These are phyloP conservation scores for Macroglossus sobrinus DNA, from an alignment of 2,113 vertebrate genomes.

Conservation along the genomic window DNA sequence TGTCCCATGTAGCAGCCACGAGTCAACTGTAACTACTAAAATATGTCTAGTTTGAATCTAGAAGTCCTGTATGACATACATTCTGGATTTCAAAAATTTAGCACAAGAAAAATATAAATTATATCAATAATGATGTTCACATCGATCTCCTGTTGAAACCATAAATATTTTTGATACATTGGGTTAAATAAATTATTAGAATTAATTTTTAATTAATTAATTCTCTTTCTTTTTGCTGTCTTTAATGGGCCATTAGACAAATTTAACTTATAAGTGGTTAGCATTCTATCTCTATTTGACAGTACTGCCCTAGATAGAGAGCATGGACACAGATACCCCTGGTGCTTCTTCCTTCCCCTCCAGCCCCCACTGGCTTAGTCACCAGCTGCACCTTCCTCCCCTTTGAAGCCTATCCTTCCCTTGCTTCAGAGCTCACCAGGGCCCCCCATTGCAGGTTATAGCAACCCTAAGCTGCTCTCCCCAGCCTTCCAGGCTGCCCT, in stretches of 20 bases:
- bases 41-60: fast-evolving
- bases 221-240: not conserved
- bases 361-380: fast-evolving
- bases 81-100: fast-evolving
- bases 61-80: not conserved
- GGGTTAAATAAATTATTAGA: not conserved
- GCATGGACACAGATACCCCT: not conserved
- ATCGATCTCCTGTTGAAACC: not conserved
- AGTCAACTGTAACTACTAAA: not conserved
- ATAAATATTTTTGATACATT: not conserved
- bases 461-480: not conserved
- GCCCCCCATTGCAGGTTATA: not conserved
- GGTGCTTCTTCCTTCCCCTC: not conserved
- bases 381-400: not conserved
- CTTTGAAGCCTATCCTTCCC: not conserved
- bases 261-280: not conserved
- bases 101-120: not conserved
- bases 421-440: not conserved
- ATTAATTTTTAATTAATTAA: not conserved
- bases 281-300: not conserved
- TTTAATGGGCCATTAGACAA: not conserved
- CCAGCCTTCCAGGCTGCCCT: not conserved
- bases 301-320: not conserved
- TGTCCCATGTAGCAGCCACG: fast-evolving
- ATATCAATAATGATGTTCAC: not conserved